Evolutionary conservation across 2,888 invertebrate genomes (phyloP), one percentile per base, ranked within the genome.

Genomic region (Pecten maximus): DNA sequence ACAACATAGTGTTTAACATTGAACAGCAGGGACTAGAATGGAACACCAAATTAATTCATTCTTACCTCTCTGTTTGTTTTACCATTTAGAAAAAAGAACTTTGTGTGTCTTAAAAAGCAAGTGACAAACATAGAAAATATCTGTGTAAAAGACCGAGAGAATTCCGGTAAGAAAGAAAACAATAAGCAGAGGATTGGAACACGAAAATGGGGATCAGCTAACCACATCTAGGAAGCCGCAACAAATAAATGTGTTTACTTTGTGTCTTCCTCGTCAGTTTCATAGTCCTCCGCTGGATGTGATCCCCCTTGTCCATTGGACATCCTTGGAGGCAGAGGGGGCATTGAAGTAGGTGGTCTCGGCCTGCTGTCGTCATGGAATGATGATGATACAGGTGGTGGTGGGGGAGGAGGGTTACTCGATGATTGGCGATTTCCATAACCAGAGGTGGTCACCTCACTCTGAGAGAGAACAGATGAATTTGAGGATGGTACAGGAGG

Each of bases 221-320:
- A 74, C 10, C 74, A 74, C 74, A 74, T 74, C 74, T 74, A 74
- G 74, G 8, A 74, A 74, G 74, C 74, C 74, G 39, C 48, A 88
- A 88, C 88, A 88, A 88, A 44, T 50, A 28, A 40, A 88, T 88
- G n/a, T 88, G 19, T 40, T 89, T 91, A 94, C 94, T 93, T 92
- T 44, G 92, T 91, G 90, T 93, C 92, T 40, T 94, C 94, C 88
- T 94, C 94, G 60, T 94, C 94, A 44, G 91, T 91, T n/a, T 92
- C 93, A 28, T 90, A 91, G 86, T 94, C 93, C 23, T 91, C 92
- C 10, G 91, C 91, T 35, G 90, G 89, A 40, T 87, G 89, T 60
- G 89, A 40, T 4, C 44, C 28, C 39, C 87, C 39, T 8, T 88
- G 89, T 23, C 74, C 48, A 48, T 74, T 89, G n/a, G 87, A 74